Evolutionary conservation across 1,140 invertebrate species (phyloP), one percentile per base, ranked within the genome.

Genomic region (Euglossa dilemma): DNA sequence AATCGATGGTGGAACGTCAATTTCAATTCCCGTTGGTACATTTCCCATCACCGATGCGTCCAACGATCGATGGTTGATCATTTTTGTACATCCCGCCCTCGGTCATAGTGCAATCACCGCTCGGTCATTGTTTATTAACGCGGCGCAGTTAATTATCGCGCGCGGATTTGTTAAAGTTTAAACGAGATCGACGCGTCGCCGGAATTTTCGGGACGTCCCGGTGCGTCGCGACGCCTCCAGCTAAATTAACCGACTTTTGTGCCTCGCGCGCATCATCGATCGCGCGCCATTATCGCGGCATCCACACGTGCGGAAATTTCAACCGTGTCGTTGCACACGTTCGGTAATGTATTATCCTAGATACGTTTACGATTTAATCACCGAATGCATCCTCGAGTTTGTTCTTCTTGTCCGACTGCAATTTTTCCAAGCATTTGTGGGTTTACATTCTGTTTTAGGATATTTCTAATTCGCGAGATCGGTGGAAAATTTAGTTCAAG

Each of bases 221-320:
- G 54, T 9, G 9, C 57, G 18, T 20, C 57, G 54, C 69, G 23
- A 18, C 47, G 23, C 70, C 61, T 63, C 25, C 25, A 52, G 59
- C 73, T 80, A 64, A 73, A 73, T 80, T 73, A 80, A 63, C 69
- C 45, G 36, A 25, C 47, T 36, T 73, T 64, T n/a, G 23, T 45
- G 43, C 47, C 11, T 18, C 9, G 16, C 1, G 52, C 23, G 28
- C 61, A 43, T 36, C 36, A 66, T 66, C 61, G 61, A 77, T 63
- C 28, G 74, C 43, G 9, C 18, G 43, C n/a, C 28, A 28, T 79
- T 61, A 43, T 77, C 28, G 23, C 50, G 18, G 18, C 2, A 43
- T 6, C 9, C 47, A 14, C 43, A 28, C 7, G 25, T 4, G n/a
- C 63, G 50, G 50, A 61, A 76, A 72, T 72, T 80, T 72, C 69